phyloP scores from a whole-genome alignment of 2,797 vertebrate species.

The Intellagama lesueurii region DNA sequence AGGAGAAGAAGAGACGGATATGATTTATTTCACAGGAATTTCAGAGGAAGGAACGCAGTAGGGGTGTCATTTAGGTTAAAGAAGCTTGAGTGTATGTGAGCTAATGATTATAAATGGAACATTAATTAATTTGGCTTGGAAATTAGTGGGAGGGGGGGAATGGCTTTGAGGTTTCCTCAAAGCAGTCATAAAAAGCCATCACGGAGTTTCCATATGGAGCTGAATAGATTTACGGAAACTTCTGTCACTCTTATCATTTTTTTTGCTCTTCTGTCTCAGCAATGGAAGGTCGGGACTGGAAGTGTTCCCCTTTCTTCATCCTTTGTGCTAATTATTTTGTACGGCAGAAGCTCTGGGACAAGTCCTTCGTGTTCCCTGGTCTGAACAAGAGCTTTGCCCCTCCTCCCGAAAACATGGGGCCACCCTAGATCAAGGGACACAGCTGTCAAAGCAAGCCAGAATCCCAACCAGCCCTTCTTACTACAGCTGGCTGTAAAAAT shows the following conservation, averaged over 20 bases:
- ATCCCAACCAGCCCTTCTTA: too few relatives aligned
- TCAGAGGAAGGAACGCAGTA: constrained; percentile 18
- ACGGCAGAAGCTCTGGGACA: not conserved
- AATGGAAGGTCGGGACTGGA: not conserved
- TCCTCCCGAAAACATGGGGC: not conserved
- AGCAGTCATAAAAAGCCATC: not conserved
- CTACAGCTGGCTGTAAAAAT: too few relatives aligned
- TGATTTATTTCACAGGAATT: constrained; percentile 21
- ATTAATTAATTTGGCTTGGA: constrained; percentile 19
- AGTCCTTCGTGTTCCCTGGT: not conserved
- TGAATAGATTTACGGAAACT: not conserved
- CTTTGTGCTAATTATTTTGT: not conserved
- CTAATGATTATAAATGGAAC: constrained; percentile 28
- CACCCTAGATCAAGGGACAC: too few relatives aligned
- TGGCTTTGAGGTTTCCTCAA: not conserved
- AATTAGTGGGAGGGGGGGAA: not conserved
- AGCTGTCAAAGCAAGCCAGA: too few relatives aligned
- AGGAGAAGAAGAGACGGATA: not conserved
- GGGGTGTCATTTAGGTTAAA: constrained; percentile 28
- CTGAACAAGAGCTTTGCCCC: not conserved
- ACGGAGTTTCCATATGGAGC: not conserved
- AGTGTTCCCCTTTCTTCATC: not conserved
- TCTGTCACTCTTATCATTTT: not conserved
- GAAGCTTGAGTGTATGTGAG: not conserved
- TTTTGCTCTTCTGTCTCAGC: not conserved